Conservation (phyloP, 2,797 vertebrate genomes). For the Chelmon rostratus region DNA sequence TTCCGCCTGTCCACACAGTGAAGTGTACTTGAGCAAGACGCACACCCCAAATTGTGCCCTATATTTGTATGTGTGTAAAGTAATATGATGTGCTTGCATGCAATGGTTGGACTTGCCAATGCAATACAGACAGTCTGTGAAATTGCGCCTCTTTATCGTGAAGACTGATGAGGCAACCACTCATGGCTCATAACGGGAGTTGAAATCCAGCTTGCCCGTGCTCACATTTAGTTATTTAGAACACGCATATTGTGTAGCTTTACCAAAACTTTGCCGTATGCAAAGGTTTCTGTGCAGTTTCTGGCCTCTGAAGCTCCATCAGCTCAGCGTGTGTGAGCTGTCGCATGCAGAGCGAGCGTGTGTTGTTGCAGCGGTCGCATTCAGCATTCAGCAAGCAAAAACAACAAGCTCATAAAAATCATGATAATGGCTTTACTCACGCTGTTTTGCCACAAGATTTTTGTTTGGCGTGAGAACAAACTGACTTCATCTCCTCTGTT, state of each 20-base stretch:
- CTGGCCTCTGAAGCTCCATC: neutral
- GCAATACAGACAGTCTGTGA: neutral
- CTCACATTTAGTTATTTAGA: neutral
- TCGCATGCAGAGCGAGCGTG: neutral
- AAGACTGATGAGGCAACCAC: neutral
- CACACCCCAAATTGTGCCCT: neutral
- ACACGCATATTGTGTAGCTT: too few relatives aligned
- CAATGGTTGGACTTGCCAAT: neutral
- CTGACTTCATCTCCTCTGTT: neutral
- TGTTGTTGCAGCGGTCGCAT: neutral
- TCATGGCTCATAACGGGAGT: neutral
- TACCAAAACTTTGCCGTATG: neutral
- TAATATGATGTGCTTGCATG: neutral
- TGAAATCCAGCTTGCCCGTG: neutral
- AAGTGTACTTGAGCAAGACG: neutral
- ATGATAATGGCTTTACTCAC: neutral
- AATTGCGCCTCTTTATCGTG: neutral
- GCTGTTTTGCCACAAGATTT: neutral
- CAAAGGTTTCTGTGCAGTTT: neutral
- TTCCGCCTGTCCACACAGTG: neutral
- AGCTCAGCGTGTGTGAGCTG: constrained; percentile 5
- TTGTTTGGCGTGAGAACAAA: neutral
- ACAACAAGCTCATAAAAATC: neutral
- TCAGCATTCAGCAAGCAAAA: neutral
- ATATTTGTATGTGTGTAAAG: neutral